Base-by-base conservation (phyloP, 2,888 invertebrate genomes). In the Apodemia zela region DNA sequence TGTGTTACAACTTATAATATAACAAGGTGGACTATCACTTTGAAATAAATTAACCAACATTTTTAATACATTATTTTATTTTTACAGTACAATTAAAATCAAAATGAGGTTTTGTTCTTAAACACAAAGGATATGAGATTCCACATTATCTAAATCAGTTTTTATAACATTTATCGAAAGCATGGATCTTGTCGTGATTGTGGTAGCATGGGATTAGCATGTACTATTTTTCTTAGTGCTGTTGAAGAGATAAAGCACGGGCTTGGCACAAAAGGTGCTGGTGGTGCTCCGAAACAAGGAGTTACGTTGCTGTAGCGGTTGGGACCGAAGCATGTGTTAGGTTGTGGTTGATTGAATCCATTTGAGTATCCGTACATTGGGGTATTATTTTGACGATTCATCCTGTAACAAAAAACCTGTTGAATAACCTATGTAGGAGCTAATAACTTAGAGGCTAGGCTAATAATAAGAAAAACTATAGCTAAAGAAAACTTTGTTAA, bases 311-410 rank as follows among this genome's bases (percentile, higher is more conserved):
- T 49, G n/a, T 35, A 42, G 62, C 35, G 61, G 33, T 8, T 25
- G n/a, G 29, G n/a, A 2, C 57, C 57, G 15, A 25, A 54, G 63
- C 60, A 17, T 29, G 67, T 8, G 51, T 62, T 18, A 47, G 54
- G 11, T 59, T 63, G 47, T 45, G 63, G 58, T 58, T 49, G 54
- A 42, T 51, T 38, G 4, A 65, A 61, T 2, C 67, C 68, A 13
- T 68, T 63, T 66, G 69, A 69, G 8, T 65, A 60, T 3, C 2
- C 2, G 67, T 67, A 61, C 66, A 69, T 69, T 29, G 67, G 63
- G 67, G 81, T 79, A 72, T 73, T 78, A 54, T 71, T 74, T 67
- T 81, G 78, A 59, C 81, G 84, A 67, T 87, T 85, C 87, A 89
- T 88, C 75, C 87, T 89, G 73, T 15, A 72, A 80, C 64, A 13